Evolutionary conservation across 2,113 vertebrate species (phyloP).

Genomic region (Phaethornis superciliosus): DNA sequence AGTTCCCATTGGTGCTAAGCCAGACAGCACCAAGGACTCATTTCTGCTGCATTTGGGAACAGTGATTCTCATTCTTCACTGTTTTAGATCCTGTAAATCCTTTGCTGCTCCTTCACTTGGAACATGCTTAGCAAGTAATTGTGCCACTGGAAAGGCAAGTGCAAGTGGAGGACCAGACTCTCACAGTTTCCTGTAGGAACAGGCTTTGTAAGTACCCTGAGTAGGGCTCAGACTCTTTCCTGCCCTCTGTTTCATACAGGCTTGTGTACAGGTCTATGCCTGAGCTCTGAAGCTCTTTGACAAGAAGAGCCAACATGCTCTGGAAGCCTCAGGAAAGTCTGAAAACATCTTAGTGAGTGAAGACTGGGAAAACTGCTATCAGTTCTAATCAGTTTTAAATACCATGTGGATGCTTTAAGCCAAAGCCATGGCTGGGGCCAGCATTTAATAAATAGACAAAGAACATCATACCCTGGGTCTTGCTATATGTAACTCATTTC

Average conservation of each 20-base stretch:
- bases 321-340: neutral
- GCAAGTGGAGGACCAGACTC: neutral
- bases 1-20: neutral
- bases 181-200: neutral
- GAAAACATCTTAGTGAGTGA: neutral
- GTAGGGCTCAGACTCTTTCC: neutral
- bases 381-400: neutral
- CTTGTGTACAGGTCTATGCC: neutral
- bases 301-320: neutral
- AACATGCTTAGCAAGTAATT: neutral
- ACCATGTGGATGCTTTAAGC: neutral
- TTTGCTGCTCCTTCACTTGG: neutral
- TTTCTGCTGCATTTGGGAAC: neutral
- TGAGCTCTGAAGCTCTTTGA: neutral
- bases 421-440: neutral
- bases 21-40: accelerated
- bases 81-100: neutral
- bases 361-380: neutral
- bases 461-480: neutral
- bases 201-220: neutral
- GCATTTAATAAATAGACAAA: neutral
- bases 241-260: neutral
- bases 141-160: neutral
- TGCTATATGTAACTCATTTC: neutral
- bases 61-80: neutral